Base-by-base conservation (phyloP, 1,140 invertebrate species). In the Lordiphosa stackelbergi region DNA sequence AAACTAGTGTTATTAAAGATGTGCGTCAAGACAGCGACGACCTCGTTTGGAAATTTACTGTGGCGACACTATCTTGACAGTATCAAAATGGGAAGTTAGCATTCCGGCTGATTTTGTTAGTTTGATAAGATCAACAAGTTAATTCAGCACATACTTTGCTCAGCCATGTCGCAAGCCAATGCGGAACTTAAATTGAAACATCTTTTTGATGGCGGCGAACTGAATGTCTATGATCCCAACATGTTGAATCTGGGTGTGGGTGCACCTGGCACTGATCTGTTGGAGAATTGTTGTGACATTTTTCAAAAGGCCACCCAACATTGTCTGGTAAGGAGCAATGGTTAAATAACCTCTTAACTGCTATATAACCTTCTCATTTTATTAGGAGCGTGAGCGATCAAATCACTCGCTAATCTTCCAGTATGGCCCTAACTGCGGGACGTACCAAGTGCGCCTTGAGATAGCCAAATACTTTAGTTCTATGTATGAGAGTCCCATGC, bases 371-470 rank as follows among this genome's bases (percentile, higher is more conserved):
- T 65, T 59, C 0, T 7, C 7, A 11, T 13, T 3, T 6, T 52
- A 31, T n/a, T 51, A 91, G 90, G 73, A 88, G 36, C 79, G 87
- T 54, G 90, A 89, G 19, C 68, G 87, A 56, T n/a, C 31, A 4
- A 89, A 88, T 24, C 88, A 88, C 34, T 88, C 88, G 42, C 88
- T 89, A 69, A 77, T 91, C 0, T 91, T 91, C 66, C 91, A 91
- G 79, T 91, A 91, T 73, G 91, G 90, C 6, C 87, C 88, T 8
- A 89, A 88, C 8, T 77, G 87, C 13, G 90, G 90, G 1, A 64
- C 87, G 5, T 90, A 87, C 87, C 89, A 90, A 54, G 88, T 88
- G 51, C 88, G 90, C 10, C 79, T 88, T n/a, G 88, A 89, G 49
- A 85, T 91, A 38, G 78, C 89, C 0, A 87, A 88, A 47, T 91